These are phyloP conservation scores for Liodrosophila aerea DNA, from an alignment of 2,888 invertebrate species.

Conservation along the genomic window DNA sequence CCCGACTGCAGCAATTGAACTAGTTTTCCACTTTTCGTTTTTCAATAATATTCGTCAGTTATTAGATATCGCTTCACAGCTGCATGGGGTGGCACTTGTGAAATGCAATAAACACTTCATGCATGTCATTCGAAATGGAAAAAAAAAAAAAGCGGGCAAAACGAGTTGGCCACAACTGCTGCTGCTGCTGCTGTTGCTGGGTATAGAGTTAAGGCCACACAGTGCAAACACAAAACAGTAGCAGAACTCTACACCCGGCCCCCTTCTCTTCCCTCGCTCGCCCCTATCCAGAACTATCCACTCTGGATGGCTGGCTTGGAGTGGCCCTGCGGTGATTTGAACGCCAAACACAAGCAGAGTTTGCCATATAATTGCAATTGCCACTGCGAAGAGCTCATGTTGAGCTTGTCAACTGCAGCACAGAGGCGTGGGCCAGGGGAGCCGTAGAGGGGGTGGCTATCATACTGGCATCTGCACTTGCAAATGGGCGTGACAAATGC, in stretches of 20 bases:
- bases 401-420: constrained; percentile 53
- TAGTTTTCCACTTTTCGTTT: not conserved
- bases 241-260: not conserved
- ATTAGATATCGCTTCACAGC: constrained; percentile 44
- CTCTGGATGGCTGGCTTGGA: constrained; percentile 38
- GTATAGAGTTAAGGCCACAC: constrained; percentile 10
- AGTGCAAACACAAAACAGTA: constrained; percentile 22
- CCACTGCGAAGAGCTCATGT: constrained; percentile 50
- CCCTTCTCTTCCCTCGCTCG: constrained; percentile 5
- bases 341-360: constrained; percentile 55
- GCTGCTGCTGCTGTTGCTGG: constrained; percentile 12
- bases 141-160: constrained; percentile 8
- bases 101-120: constrained; percentile 69
- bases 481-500: constrained; percentile 8
- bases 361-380: constrained; percentile 66
- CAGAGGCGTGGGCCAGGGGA: not conserved
- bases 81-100: constrained; percentile 38
- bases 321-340: constrained; percentile 64
- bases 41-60: constrained; percentile 36
- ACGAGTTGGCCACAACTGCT: constrained; percentile 24
- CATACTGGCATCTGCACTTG: not conserved
- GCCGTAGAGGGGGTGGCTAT: not conserved
- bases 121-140: constrained; percentile 46
- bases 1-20: too few species aligned
- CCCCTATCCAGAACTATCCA: constrained; percentile 24